Conservation (phyloP, 2,113 vertebrate genomes). For the Fregata magnificens region DNA sequence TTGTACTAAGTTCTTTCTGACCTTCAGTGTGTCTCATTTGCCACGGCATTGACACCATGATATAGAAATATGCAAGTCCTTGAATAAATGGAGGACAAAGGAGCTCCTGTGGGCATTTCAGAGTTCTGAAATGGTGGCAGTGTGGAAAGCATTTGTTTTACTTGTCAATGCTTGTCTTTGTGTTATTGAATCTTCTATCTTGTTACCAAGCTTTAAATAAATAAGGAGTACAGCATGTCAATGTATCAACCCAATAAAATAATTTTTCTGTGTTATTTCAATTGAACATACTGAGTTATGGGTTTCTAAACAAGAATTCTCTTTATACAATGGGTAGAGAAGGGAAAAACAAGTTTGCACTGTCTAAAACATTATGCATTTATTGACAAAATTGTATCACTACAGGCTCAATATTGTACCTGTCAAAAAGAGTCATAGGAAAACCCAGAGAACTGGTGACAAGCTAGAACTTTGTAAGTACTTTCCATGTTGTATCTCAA, state of each 20-base stretch:
- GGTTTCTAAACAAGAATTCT: not conserved
- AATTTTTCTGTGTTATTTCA: not conserved
- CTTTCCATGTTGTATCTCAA: not conserved
- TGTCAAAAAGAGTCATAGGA: not conserved
- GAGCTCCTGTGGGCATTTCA: not conserved
- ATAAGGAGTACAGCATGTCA: not conserved
- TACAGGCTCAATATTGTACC: not conserved
- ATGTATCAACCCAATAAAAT: not conserved
- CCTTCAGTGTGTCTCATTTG: not conserved
- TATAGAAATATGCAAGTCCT: not conserved
- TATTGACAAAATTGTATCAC: not conserved
- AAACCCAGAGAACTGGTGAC: not conserved
- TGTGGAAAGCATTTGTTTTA: not conserved
- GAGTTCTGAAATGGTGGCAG: not conserved
- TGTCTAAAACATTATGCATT: not conserved
- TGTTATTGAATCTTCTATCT: not conserved
- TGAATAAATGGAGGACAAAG: not conserved
- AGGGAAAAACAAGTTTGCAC: not conserved
- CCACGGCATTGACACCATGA: not conserved
- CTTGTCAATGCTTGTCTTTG: not conserved
- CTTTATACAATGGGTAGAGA: not conserved
- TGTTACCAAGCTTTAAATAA: not conserved
- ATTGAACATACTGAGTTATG: not conserved
- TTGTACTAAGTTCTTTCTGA: not conserved
- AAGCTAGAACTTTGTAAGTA: not conserved